Evolutionary conservation across 2,113 vertebrate species (phyloP), one percentile per base, ranked within the genome.

Genomic region (Cinclus mexicanus): DNA sequence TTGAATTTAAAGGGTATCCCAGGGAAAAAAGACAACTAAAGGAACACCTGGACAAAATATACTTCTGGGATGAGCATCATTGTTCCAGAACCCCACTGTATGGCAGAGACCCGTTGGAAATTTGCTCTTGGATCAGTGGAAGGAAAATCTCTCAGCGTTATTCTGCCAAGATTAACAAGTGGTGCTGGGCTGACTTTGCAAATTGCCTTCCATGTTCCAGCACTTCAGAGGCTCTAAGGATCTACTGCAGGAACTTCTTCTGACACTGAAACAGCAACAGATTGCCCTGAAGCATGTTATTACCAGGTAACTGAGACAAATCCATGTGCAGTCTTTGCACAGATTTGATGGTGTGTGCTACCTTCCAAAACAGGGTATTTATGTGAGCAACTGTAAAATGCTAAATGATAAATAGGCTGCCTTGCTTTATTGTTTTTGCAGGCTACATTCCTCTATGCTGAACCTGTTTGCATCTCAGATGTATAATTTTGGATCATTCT

Each of bases 1-100:
- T 74, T 92, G 10, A 85, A 63, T 63, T 68, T 75, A 46, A 93
- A 98, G 98, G 98, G 96, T 83, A 94, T 98, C 1, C 94, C 90
- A 18, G 99, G 95, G 98, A 98, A 91, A 91, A 98, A 95, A 97
- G 95, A 35, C 97, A 98, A 64, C 72, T 98, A 37, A 99, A 98
- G 65, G 98, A 99, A 70, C 98, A 98, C 4, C 94, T 99, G 83
- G 96, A 97, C 42, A 97, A 98, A 42, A 96, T 99, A 19, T 97
- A 98, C 37, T 47, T 91, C 8, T 97, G 97, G 29, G 99, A 99
- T 7, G 98, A 99, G 57, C 75, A 81, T 2, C 98, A 97, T 75
- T 99, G 98, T 69, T 97, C 97, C 19, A 97, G 97, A 55, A 78
- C 90, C 2, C 98, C 98, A 2, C 7, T 99, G 35, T 99, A 98